Base-by-base conservation (phyloP, 2,888 invertebrate genomes). In the Philopedon plagiatum region DNA sequence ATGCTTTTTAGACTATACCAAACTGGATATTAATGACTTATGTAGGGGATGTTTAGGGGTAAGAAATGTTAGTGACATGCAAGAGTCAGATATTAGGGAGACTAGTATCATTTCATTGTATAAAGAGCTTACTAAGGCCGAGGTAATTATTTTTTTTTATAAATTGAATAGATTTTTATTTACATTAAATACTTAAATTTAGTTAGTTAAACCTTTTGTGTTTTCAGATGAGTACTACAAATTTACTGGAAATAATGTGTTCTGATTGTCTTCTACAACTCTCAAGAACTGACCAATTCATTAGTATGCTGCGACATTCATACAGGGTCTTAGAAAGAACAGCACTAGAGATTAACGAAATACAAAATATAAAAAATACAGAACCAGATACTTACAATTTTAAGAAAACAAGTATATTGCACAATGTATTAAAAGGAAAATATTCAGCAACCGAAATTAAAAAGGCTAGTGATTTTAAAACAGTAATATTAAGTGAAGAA, bases 131-230 rank as follows among this genome's bases (percentile, higher is more conserved):
- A 44, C 49, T 2, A 61, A 72, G 13, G 57, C 29, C 26, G 44
- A 72, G 58, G 72, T 72, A 71, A 23, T 9, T n/a, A 61, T 26
- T n/a, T n/a, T n/a, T n/a, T n/a, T n/a, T n/a, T 1, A 8, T 44
- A 44, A 18, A 15, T 26, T 32, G 15, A 29, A 29, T 18, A n/a
- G 4, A 39, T 18, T 39, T 37, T 19, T 37, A 64, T 21, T 9
- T 56, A 18, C 7, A 29, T 15, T 15, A 29, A 5, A 18, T 7
- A 19, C 1, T 26, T 5, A 23, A 23, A 11, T 23, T 8, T 26
- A 26, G 11, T 51, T 13, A 26, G 7, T 26, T 26, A 1, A 34
- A 56, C 9, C 29, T 13, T 13, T 26, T 18, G 7, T 26, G 13
- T 21, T 23, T 60, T 60, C 19, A 68, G 68, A 29, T 68, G 5